Percentiles rank a stretch among this genome's conserved stretches.
These are phyloP conservation scores for Ceratothoa steindachneri DNA, from an alignment of 2,888 invertebrate genomes.

Conservation along the genomic window DNA sequence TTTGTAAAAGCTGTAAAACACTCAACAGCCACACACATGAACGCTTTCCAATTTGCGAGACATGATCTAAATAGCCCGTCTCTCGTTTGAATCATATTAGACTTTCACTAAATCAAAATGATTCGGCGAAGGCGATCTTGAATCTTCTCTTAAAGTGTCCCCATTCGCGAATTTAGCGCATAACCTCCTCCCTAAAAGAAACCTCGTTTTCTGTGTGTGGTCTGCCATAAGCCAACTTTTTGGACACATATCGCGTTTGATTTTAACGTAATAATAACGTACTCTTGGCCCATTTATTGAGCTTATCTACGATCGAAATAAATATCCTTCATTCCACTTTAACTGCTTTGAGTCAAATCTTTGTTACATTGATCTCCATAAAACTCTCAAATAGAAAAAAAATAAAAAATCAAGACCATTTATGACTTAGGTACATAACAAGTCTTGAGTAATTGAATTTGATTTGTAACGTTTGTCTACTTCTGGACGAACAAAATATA, in stretches of 20 bases:
- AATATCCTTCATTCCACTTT: background rate
- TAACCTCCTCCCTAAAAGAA: background rate
- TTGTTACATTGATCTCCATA: background rate
- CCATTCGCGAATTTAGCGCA: background rate
- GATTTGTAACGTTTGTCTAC: no score
- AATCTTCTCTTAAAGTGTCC: background rate
- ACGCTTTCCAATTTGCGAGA: background rate
- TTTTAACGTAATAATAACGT: background rate
- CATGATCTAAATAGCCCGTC: background rate
- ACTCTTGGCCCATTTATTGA: background rate
- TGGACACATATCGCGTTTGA: background rate
- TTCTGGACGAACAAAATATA: no score
- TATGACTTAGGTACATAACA: background rate
- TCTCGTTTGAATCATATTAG: background rate
- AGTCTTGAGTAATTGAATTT: no score
- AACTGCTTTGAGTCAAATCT: background rate
- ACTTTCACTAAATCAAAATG: background rate
- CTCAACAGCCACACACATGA: background rate
- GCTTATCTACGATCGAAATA: background rate
- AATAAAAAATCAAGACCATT: background rate
- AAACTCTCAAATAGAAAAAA: background rate
- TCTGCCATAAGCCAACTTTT: background rate
- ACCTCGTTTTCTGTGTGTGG: background rate
- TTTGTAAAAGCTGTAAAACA: constrained; percentile 21
- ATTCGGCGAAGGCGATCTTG: background rate